phyloP scores from a whole-genome alignment of 1,140 invertebrate species.

The Nymphalis io region DNA sequence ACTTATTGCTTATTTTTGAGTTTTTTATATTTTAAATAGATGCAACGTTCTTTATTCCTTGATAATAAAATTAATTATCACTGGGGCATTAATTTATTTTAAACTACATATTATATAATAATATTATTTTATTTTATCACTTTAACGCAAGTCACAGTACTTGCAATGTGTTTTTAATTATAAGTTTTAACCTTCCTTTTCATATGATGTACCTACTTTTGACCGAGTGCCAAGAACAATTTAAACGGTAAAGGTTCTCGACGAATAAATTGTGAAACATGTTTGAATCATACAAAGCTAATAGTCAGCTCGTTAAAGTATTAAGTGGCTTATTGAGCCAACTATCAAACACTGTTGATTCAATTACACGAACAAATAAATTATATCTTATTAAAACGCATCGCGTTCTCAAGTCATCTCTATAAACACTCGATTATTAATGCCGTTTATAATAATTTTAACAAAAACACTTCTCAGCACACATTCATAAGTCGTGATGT shows the following conservation, averaged over 20 bases:
- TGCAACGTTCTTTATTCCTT: neutral
- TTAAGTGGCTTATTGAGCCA: slow-evolving; percentile 52
- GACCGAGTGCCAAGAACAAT: slow-evolving; percentile 29
- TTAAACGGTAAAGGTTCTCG: slow-evolving; percentile 15
- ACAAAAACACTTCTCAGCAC: slow-evolving; percentile 31
- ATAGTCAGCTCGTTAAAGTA: slow-evolving; percentile 44
- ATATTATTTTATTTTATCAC: neutral
- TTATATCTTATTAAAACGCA: slow-evolving; percentile 47
- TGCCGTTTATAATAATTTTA: slow-evolving; percentile 20
- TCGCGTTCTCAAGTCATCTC: slow-evolving; percentile 18
- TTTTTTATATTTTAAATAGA: neutral
- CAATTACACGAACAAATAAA: slow-evolving; percentile 44
- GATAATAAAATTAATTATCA: neutral
- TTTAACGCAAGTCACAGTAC: neutral
- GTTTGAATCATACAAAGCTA: slow-evolving; percentile 34
- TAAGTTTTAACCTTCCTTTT: slow-evolving; percentile 11
- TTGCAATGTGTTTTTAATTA: slow-evolving; percentile 1
- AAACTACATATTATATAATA: neutral
- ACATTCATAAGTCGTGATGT: slow-evolving; percentile 66
- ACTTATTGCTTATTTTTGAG: neutral
- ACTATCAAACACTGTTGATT: slow-evolving; percentile 40
- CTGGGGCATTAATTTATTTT: neutral
- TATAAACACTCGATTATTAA: slow-evolving; percentile 20
- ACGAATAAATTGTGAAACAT: slow-evolving; percentile 33
- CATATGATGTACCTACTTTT: slow-evolving; percentile 22